Evolutionary conservation across 2,888 invertebrate genomes (phyloP).

Genomic region (Rotaria magnacalcarata): DNA sequence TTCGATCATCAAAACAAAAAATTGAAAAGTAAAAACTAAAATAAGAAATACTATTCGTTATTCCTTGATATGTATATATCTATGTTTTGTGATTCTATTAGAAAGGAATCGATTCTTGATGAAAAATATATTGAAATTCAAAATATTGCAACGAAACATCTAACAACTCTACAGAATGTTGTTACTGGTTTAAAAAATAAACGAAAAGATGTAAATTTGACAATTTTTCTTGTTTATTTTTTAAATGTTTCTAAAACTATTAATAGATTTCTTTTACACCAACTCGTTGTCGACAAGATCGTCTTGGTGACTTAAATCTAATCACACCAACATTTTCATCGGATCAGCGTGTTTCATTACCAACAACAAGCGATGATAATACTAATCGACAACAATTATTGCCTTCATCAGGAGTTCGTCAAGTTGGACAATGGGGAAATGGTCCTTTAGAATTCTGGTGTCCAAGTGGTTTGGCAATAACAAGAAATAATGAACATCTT

Average conservation of each 20-base stretch:
- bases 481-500: neutral
- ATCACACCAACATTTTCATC: neutral
- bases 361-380: neutral
- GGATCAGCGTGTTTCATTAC: neutral
- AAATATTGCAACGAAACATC: neutral
- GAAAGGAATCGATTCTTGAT: neutral
- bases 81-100: neutral
- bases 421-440: slow-evolving; percentile 19
- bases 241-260: neutral
- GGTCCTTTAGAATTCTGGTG: neutral
- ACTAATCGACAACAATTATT: neutral
- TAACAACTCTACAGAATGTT: neutral
- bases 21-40: neutral
- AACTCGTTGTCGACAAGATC: neutral
- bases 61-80: neutral
- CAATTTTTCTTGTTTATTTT: too few relatives aligned
- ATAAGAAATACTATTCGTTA: too few relatives aligned
- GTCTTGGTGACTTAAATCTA: neutral
- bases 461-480: neutral
- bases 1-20: neutral
- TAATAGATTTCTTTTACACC: slow-evolving; percentile 2
- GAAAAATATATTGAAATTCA: slow-evolving; percentile 30
- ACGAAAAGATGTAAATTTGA: slow-evolving; percentile 4
- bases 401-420: neutral
- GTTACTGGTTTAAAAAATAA: neutral